Evolutionary conservation across 2,888 invertebrate genomes (phyloP), one percentile per base, ranked within the genome.

Genomic region (Agrypnus murinus): DNA sequence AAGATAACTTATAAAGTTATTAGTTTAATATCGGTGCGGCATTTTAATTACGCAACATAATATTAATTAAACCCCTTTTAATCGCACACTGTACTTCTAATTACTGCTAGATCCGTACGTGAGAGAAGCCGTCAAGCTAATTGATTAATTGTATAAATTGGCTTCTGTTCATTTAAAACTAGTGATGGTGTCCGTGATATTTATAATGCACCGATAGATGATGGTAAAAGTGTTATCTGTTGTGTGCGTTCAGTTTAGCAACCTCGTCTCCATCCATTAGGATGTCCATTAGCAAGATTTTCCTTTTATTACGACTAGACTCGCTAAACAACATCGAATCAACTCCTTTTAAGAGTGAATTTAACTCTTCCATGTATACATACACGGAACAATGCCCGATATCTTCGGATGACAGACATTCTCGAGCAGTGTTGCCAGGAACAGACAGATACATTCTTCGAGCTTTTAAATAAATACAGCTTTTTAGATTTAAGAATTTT

Each of bases 141-240:
- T 72, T 72, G 74, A 74, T 72, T 74, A 74, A 74, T 74, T 74
- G 72, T 67, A 59, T 74, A 72, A 74, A 74, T 74, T 74, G 74
- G 72, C 74, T 74, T 65, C 74, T 69, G 74, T 72, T 71, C 71
- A 64, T 71, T 71, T 71, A 64, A 48, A 53, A 45, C 36, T 40
- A 48, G 46, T 57, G 74, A 74, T 71, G 67, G 69, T 69, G 69
- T 64, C 67, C 58, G 53, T 60, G 71, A 72, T 74, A 71, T 72
- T 74, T 72, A 69, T 72, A 69, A 69, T 69, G 72, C 53, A 72
- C 63, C 64, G 58, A 57, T 57, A 64, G 64, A 71, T n/a, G n/a
- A n/a, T 71, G 45, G 68, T 72, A 71, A 74, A 63, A 72, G 65
- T 63, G 58, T 64, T 71, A 70, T 74, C 72, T 58, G 69, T 69